Conservation (phyloP, 2,113 vertebrate genomes). For the Rhegmatorhina hoffmannsi region DNA sequence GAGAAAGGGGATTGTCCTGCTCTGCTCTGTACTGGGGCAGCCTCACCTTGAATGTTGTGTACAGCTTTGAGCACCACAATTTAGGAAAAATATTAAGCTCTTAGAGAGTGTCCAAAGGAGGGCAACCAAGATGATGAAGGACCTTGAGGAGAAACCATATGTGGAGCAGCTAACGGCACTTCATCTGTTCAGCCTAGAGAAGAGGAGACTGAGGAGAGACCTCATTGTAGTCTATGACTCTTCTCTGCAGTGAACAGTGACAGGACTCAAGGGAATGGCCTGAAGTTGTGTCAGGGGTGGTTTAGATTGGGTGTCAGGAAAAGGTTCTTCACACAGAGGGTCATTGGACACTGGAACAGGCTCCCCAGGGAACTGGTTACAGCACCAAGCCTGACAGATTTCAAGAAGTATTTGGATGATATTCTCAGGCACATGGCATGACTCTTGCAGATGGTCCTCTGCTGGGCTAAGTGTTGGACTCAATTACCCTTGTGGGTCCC, state of each 20-base stretch:
- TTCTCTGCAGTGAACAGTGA: not conserved
- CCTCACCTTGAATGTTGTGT: not conserved
- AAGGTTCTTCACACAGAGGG: not conserved
- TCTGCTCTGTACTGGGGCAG: not conserved
- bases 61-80: not conserved
- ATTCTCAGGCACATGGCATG: not conserved
- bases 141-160: not conserved
- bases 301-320: not conserved
- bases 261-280: not conserved
- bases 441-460: not conserved
- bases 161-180: not conserved
- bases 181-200: not conserved
- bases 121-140: not conserved
- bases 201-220: not conserved
- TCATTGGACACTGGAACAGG: not conserved
- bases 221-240: not conserved
- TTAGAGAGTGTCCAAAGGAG: not conserved
- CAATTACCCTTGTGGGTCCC: not conserved
- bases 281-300: not conserved
- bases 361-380: not conserved
- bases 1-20: not conserved
- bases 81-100: not conserved
- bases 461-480: not conserved
- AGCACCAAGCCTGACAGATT: not conserved
- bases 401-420: not conserved